A percentile compares a stretch with the other conserved stretches of the same genome.
phyloP scores from a whole-genome alignment of 1,140 invertebrate genomes.

The Drosophila teissieri region DNA sequence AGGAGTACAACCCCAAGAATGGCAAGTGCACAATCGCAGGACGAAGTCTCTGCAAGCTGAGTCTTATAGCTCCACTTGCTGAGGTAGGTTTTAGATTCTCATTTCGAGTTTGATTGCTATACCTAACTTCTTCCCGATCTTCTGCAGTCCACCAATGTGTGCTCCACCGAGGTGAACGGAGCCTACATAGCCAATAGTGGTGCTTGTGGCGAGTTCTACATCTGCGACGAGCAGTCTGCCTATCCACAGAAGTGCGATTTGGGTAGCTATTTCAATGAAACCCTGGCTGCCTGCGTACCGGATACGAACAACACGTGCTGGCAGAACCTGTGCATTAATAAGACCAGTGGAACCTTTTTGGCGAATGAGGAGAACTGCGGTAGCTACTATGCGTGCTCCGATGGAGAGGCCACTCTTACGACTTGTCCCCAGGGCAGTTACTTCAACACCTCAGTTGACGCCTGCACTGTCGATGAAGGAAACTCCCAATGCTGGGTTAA shows the following conservation, averaged over 20 bases:
- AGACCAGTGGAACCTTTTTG: conserved; percentile 13
- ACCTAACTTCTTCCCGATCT: neutral
- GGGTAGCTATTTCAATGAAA: conserved; percentile 59
- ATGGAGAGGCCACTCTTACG: conserved; percentile 26
- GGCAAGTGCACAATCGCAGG: conserved; percentile 59
- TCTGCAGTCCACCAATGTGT: conserved; percentile 47
- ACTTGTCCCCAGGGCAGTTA: conserved; percentile 53
- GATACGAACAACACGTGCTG: conserved; percentile 52
- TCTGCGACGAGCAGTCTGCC: conserved; percentile 64
- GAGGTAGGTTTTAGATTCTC: conserved; percentile 25
- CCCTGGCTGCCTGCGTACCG: conserved; percentile 32
- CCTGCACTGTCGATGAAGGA: conserved; percentile 33
- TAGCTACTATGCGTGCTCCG: conserved; percentile 56
- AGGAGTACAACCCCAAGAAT: conserved; percentile 69
- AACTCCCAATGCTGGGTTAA: conserved; percentile 60
- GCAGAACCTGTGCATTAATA: conserved; percentile 54
- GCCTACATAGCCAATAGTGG: conserved; percentile 49
- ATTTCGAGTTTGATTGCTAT: neutral
- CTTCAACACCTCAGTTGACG: conserved; percentile 9
- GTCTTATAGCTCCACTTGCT: conserved; percentile 46
- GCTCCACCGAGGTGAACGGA: conserved; percentile 56
- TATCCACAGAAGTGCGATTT: conserved; percentile 56
- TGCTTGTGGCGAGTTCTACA: conserved; percentile 59
- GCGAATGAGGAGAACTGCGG: conserved; percentile 30
- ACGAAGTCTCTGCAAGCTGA: conserved; percentile 66